Base-by-base conservation (phyloP, 2,113 vertebrate species). In the Pseudorhombus dupliciocellatus region DNA sequence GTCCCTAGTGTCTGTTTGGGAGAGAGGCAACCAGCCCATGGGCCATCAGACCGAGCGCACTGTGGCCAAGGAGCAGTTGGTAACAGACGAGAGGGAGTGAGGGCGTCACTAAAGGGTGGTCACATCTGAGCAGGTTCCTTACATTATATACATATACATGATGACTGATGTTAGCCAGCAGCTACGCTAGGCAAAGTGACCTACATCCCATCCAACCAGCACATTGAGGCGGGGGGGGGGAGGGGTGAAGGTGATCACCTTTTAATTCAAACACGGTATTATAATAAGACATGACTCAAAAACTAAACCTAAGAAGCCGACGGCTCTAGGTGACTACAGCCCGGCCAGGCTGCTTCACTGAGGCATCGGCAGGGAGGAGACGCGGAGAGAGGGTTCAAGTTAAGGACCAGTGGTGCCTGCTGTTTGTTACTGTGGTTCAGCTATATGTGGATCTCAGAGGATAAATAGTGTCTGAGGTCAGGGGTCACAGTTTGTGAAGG, bases 391-490 rank as follows among this genome's bases (percentile, higher is more conserved):
- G 40, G 73, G 31, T 80, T 87, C 69, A 76, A 77, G 86, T 84
- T 76, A 81, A 81, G 80, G 71, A 80, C 73, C 42, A 0, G 61
- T n/a, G 75, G 75, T 79, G 63, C 70, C 57, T 60, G 73, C 62
- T 52, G 75, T 71, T 66, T 81, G 75, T 70, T 75, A 61, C 72
- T 75, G 42, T 61, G 44, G 37, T 50, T 82, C 59, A 46, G 18
- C 52, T 79, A 73, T 62, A 52, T 53, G 80, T 75, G 62, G 59
- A 71, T 63, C 79, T 84, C 81, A 86, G 84, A 87, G 82, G 77
- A 77, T 85, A 66, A 79, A 71, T 54, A 79, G 86, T 87, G 84
- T 83, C 80, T 77, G 79, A 84, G 83, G 81, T 88, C 76, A 85
- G 48, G 70, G 75, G 46, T 84, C 70, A 80, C 46, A 67, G 61